Conservation (phyloP, 2,113 vertebrate species). For the Corvus hawaiiensis region DNA sequence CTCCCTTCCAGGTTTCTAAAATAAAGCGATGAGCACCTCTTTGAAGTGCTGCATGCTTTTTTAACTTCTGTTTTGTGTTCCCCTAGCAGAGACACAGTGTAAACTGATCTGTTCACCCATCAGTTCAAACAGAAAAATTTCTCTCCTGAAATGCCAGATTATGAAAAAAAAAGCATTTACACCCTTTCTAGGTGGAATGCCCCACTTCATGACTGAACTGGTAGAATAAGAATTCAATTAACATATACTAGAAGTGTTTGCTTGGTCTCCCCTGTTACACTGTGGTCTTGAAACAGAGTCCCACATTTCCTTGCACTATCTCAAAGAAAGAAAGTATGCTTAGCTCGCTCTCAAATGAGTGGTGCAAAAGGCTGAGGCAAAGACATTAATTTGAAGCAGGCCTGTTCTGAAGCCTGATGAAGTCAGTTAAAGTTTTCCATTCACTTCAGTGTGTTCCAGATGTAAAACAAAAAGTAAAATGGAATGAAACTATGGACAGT, state of each 20-base stretch:
- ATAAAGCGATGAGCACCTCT: slow-evolving; percentile 42
- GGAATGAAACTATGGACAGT: neutral
- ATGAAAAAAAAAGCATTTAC: neutral
- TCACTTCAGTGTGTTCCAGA: neutral
- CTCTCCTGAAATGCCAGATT: slow-evolving; percentile 1
- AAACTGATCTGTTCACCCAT: slow-evolving; percentile 46
- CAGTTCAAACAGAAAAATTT: slow-evolving; percentile 32
- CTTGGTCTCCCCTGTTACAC: neutral
- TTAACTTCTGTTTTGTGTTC: slow-evolving; percentile 47
- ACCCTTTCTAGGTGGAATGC: neutral
- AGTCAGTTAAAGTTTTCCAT: neutral
- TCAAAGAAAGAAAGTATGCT: neutral
- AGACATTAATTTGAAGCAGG: neutral
- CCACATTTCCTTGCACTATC: neutral
- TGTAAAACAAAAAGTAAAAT: neutral
- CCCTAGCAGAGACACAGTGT: neutral
- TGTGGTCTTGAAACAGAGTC: neutral
- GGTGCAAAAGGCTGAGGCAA: neutral
- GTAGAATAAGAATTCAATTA: neutral
- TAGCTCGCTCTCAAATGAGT: neutral
- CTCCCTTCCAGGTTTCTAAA: slow-evolving; percentile 28
- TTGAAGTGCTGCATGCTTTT: slow-evolving; percentile 57
- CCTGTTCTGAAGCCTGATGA: neutral
- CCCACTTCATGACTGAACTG: neutral
- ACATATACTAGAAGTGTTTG: neutral